Conservation (phyloP, 2,113 vertebrate genomes). For the Psilopsiagon aymara region DNA sequence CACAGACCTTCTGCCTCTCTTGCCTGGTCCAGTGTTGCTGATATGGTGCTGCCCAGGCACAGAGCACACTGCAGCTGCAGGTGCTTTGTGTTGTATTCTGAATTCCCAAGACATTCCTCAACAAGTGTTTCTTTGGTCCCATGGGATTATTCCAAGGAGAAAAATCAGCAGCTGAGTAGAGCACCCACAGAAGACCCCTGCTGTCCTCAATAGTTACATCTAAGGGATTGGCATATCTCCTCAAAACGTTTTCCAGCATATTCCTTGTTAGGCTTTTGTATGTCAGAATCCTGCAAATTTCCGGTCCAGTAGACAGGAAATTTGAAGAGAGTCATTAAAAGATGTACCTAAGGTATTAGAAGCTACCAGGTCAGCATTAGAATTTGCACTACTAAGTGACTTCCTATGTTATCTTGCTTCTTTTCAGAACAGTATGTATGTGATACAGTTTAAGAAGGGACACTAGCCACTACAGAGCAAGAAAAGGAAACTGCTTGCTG, state of each 20-base stretch:
- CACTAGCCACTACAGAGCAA: not conserved
- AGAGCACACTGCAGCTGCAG: fast-evolving
- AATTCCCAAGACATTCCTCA: not conserved
- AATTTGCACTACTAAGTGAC: not conserved
- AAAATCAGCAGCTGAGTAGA: not conserved
- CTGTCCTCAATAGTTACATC: not conserved
- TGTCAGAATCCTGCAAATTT: not conserved
- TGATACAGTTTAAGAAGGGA: not conserved
- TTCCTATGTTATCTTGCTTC: not conserved
- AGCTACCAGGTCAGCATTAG: not conserved
- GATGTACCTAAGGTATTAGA: not conserved
- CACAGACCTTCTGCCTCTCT: not conserved
- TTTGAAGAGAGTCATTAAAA: not conserved
- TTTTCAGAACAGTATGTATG: not conserved
- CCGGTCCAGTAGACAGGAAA: not conserved
- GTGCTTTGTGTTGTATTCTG: not conserved
- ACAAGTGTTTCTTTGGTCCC: not conserved
- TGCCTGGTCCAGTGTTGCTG: fast-evolving
- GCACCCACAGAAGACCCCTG: not conserved
- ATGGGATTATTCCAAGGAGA: not conserved
- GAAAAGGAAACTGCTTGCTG: not conserved
- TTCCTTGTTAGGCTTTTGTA: not conserved
- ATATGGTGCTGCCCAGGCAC: not conserved
- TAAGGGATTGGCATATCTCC: not conserved
- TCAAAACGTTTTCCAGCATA: not conserved